Conservation (phyloP, 2,113 vertebrate genomes). For the Rattus rattus region DNA sequence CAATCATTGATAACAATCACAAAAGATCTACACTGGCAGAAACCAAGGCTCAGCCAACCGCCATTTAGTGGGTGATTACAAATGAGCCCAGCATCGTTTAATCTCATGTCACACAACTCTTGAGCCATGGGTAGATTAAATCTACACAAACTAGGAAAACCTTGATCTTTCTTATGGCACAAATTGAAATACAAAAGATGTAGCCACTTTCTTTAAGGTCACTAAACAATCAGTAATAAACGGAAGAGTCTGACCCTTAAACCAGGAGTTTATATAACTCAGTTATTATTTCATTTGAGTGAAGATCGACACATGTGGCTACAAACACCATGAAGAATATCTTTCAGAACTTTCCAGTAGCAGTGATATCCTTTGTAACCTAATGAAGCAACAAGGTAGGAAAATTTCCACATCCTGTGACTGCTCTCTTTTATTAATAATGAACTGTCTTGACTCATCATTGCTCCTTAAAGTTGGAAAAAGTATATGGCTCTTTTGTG, state of each 20-base stretch:
- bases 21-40: neutral
- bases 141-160: neutral
- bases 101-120: neutral
- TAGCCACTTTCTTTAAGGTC: neutral
- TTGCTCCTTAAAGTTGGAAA: neutral
- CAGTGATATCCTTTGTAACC: neutral
- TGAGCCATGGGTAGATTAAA: neutral
- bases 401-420: neutral
- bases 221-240: neutral
- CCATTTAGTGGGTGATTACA: neutral
- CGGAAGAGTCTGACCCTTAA: neutral
- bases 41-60: neutral
- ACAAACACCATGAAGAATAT: neutral
- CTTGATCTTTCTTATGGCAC: neutral
- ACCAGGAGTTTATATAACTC: neutral
- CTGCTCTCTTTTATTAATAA: neutral
- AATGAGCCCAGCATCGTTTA: no score
- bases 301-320: neutral
- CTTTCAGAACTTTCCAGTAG: neutral
- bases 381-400: slow-evolving; percentile 28
- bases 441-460: neutral
- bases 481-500: neutral
- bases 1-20: neutral
- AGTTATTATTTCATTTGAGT: no score
- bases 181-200: neutral